Base-by-base conservation (phyloP, 2,888 invertebrate species). In the Polyommatus icarus region DNA sequence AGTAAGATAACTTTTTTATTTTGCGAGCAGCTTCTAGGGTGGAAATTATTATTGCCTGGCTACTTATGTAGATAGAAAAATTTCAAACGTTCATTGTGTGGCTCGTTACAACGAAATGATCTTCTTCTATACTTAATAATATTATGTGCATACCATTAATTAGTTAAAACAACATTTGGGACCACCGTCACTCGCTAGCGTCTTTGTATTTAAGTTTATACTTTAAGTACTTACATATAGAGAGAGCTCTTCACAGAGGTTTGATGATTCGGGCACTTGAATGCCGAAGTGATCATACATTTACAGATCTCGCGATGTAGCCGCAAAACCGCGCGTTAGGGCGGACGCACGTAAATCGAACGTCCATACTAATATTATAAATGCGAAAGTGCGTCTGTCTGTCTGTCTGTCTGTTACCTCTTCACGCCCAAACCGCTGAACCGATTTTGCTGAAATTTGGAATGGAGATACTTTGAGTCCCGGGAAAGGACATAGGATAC, bases 161-260 rank as follows among this genome's bases (percentile, higher is more conserved):
- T 18, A 54, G 54, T 54, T 54, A 18, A 46, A 24, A 61, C 67
- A 18, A 67, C 67, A 15, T 15, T 67, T 67, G 67, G 67, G 67
- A 67, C 67, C 67, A 67, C 67, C 29, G 67, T 67, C 67, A 29
- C 15, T 67, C 15, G 67, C 18, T 32, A 67, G 67, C 67, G 67
- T 29, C 67, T 32, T 67, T 12, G 54, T 15, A 15, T 4, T 67
- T 67, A 32, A 24, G 5, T 61, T 10, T 24, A 61, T 61, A 61
- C n/a, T 59, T 67, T 29, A 15, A 24, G 24, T 61, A 20, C 24
- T 10, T 5, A 20, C 24, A 24, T 5, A 24, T 67, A 3, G 3
- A 29, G 4, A 3, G 3, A 29, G 4, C 12, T 67, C 24, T 20
- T 20, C 20, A 59, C 59, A n/a, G 15, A 57, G 57, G 5, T 57